These are phyloP conservation scores for Neolamprologus cancellatus DNA, from an alignment of 2,113 vertebrate species.

Conservation along the genomic window DNA sequence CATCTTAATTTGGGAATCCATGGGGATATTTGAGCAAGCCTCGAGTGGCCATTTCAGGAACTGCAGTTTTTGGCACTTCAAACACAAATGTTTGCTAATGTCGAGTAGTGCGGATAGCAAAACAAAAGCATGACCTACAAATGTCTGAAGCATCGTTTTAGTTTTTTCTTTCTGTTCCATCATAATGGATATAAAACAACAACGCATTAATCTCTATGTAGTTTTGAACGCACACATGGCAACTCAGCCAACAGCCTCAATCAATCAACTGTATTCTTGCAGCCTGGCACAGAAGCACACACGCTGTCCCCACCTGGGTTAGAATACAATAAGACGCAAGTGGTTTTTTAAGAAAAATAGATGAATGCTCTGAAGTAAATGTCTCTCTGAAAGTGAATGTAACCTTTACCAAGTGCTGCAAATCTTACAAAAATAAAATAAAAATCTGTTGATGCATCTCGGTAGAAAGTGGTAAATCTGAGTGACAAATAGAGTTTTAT, in stretches of 20 bases:
- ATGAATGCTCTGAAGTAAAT: neutral
- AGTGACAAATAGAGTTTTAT: neutral
- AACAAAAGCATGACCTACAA: neutral
- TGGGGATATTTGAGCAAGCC: neutral
- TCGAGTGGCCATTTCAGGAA: neutral
- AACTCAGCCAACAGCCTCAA: neutral
- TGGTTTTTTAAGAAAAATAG: neutral
- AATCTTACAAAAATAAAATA: neutral
- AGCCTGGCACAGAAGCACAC: neutral
- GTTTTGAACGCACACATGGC: neutral
- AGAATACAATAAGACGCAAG: neutral
- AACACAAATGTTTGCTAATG: neutral
- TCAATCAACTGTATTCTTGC: neutral
- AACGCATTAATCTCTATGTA: neutral
- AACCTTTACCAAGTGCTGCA: slow-evolving; percentile 22
- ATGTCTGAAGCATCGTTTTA: neutral
- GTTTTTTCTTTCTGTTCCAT: neutral
- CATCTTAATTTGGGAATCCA: neutral
- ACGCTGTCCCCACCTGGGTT: neutral
- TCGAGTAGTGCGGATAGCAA: neutral
- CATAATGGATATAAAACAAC: neutral
- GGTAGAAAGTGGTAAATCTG: neutral
- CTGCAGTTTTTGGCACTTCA: neutral
- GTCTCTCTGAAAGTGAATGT: neutral
- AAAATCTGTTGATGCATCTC: neutral